phyloP scores from a whole-genome alignment of 1,140 invertebrate genomes.

The Drosophila athabasca region DNA sequence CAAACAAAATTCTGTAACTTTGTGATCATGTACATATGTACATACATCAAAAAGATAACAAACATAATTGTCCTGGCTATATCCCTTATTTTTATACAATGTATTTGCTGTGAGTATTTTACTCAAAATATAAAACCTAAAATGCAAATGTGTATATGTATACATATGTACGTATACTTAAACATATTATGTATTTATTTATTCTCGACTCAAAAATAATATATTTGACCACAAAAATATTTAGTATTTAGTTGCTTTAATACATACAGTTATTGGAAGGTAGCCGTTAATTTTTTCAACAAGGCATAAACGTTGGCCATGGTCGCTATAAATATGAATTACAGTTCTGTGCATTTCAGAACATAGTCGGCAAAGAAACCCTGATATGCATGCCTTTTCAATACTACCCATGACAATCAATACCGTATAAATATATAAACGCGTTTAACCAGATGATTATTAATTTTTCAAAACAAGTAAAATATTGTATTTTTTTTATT shows the following conservation, averaged over 20 bases:
- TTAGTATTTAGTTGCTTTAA: background rate
- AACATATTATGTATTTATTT: background rate
- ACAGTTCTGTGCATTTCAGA: constrained; percentile 91
- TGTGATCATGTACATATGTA: too few species aligned
- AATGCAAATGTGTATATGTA: background rate
- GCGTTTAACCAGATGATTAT: too few species aligned
- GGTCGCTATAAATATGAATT: constrained; percentile 90
- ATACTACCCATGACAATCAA: constrained; percentile 87
- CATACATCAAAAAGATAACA: too few species aligned
- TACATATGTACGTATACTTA: background rate
- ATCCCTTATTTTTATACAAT: too few species aligned
- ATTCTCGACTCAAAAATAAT: too few species aligned
- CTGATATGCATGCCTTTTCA: constrained; percentile 89
- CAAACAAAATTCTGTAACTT: too few species aligned
- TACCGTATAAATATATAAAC: too few species aligned
- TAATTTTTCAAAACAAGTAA: too few species aligned
- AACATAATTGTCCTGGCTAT: too few species aligned
- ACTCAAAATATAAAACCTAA: too few species aligned
- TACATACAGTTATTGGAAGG: constrained; percentile 89
- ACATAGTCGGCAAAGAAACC: constrained; percentile 91
- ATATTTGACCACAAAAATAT: background rate
- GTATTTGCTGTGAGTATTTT: too few species aligned
- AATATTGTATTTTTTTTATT: too few species aligned
- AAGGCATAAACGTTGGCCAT: constrained; percentile 88
- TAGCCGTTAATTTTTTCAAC: constrained; percentile 91